Evolutionary conservation across 2,888 invertebrate genomes (phyloP).

Genomic region (Apamea epomidion): DNA sequence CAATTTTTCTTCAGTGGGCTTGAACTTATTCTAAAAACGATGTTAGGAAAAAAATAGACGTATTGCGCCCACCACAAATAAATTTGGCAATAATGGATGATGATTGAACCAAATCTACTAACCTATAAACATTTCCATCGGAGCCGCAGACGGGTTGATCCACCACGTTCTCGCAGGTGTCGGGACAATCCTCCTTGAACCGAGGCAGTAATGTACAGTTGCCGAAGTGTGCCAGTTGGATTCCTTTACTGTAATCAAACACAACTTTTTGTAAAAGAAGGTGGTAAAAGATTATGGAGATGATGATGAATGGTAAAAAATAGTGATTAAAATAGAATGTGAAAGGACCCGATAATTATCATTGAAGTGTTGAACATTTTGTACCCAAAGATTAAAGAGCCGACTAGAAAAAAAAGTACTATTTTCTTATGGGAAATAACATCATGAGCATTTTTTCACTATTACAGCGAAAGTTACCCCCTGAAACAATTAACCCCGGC

Average conservation of each 20-base stretch:
- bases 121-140: slow-evolving; percentile 97
- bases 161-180: slow-evolving; percentile 89
- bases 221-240: slow-evolving; percentile 96
- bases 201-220: slow-evolving; percentile 95
- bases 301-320: background rate
- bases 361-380: too few species aligned
- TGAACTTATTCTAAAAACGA: too few species aligned
- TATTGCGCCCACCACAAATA: background rate
- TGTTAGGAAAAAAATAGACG: too few species aligned
- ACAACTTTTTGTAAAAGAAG: background rate
- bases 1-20: too few species aligned
- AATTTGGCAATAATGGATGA: background rate
- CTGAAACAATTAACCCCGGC: too few species aligned
- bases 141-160: slow-evolving; percentile 96
- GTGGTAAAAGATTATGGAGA: background rate
- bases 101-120: slow-evolving; percentile 62
- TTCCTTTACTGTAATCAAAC: slow-evolving; percentile 92
- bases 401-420: too few species aligned
- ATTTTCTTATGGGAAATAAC: too few species aligned
- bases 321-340: background rate
- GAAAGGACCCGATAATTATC: background rate
- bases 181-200: slow-evolving; percentile 91
- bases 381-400: too few species aligned
- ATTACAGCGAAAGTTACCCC: too few species aligned
- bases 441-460: too few species aligned